Evolutionary conservation across 2,113 vertebrate species (phyloP), one percentile per base, ranked within the genome.

Genomic region (Rana temporaria): DNA sequence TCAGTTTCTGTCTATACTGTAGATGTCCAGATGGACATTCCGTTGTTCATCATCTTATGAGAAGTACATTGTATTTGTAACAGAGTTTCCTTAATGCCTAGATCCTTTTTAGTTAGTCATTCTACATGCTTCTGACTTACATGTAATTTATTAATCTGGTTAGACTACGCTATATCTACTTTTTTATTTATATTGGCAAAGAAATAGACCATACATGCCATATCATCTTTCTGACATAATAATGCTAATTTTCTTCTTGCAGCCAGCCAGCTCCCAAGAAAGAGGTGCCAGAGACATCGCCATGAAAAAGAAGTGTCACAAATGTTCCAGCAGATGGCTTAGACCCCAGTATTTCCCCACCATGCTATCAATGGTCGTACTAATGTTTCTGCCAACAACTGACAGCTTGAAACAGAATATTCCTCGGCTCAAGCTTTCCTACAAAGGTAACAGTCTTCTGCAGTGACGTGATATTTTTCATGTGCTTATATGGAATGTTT

Each of bases 381-480:
- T 96, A 69, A 84, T 91, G 62, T 90, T 93, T 84, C 85, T 96
- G 80, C 93, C 94, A 60, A 86, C 91, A 86, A 91, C 74, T 84
- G 90, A 92, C 83, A 92, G 86, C 0, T 90, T 93, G 88, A 98
- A 95, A 90, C 96, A 97, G 91, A 96, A 93, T 85, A 88, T 98
- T 79, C 96, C 98, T 74, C 93, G 97, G 78, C 94, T 98, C 85
- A 97, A 94, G 87, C 95, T 98, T 82, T 93, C 92, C 86, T 93
- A 98, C 87, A 96, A 94, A 96, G 98, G 98, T 99, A 95, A 94
- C 22, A 65, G 66, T 57, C 24, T 65, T 56, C 56, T 5, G n/a
- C 70, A 82, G 22, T 32, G 62, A 19, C 15, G 42, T 52, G 22
- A 26, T 71, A 56, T 38, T 52, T 81, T 60, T 80, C 57, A 65